phyloP scores from a whole-genome alignment of 2,797 vertebrate species.

The Notoglanidium macrostoma region DNA sequence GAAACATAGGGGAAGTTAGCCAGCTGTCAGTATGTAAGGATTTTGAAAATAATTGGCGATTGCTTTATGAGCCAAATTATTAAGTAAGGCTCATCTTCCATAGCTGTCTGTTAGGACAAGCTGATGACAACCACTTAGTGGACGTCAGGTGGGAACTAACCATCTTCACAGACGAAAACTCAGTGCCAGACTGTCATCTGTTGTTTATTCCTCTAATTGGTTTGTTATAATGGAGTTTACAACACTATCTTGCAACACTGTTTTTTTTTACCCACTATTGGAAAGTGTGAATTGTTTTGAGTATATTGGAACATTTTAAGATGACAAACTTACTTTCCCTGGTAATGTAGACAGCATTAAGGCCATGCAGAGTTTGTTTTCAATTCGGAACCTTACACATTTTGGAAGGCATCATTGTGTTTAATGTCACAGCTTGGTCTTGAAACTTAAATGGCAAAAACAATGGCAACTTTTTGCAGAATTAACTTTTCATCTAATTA shows the following conservation, averaged over 20 bases:
- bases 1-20: background rate
- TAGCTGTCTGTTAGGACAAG: constrained; percentile 13
- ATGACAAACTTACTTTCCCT: background rate
- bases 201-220: background rate
- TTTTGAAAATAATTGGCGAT: background rate
- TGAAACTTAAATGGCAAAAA: background rate
- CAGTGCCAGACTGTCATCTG: background rate
- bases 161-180: background rate
- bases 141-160: background rate
- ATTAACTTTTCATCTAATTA: background rate
- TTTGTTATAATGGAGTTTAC: background rate
- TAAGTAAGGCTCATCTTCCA: background rate
- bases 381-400: background rate
- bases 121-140: constrained; percentile 9
- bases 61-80: background rate
- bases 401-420: background rate
- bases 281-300: background rate
- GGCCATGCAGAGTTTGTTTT: background rate
- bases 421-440: background rate
- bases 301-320: background rate
- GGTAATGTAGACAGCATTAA: background rate
- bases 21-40: background rate
- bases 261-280: background rate
- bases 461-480: background rate
- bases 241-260: background rate